Conservation (phyloP, 2,888 invertebrate genomes). For the Athripsodes cinereus region DNA sequence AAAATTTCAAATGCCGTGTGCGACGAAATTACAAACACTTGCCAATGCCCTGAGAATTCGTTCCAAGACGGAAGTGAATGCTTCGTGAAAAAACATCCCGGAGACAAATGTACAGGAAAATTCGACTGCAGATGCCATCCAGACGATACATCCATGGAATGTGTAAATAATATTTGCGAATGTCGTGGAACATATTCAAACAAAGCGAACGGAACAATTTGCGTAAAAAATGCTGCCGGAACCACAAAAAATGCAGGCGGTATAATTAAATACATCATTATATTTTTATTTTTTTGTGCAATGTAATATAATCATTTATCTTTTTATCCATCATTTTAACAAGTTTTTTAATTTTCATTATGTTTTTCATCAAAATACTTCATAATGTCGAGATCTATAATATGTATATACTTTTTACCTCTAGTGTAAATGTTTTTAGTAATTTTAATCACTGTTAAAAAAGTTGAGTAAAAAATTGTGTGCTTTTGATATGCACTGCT, state of each 20-base stretch:
- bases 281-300: background rate
- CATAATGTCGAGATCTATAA: too few relatives aligned
- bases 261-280: background rate
- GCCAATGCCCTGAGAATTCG: background rate
- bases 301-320: background rate
- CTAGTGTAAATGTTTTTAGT: too few relatives aligned
- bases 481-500: too few relatives aligned
- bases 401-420: too few relatives aligned
- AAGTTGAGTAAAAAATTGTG: too few relatives aligned
- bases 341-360: background rate
- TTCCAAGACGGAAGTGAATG: background rate
- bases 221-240: background rate
- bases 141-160: background rate
- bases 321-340: background rate
- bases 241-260: too few relatives aligned
- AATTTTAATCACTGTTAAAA: too few relatives aligned
- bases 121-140: background rate
- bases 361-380: too few relatives aligned
- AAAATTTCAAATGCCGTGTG: background rate
- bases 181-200: background rate
- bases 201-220: background rate
- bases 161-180: background rate
- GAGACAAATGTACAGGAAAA: background rate
- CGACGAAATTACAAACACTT: background rate
- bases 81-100: background rate